Conservation (phyloP, 2,797 vertebrate genomes). For the Xiphorhynchus erythropygius region DNA sequence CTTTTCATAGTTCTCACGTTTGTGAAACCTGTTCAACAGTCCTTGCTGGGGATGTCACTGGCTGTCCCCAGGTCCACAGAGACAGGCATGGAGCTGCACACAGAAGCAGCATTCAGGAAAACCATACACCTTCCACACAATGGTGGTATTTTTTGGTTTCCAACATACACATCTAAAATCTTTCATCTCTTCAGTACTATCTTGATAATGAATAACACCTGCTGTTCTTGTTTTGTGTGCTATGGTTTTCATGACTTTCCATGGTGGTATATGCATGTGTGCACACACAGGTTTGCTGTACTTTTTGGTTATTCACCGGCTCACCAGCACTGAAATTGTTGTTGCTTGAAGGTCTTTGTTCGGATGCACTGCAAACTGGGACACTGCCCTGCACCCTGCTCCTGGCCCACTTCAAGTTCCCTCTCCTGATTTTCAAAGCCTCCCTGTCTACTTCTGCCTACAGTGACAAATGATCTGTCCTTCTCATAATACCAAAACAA, state of each 20-base stretch:
- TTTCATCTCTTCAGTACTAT: not conserved
- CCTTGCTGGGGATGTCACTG: not conserved
- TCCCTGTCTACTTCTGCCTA: not conserved
- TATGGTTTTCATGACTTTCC: not conserved
- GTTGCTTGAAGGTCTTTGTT: not conserved
- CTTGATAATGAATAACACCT: fast-evolving
- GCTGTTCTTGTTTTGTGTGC: not conserved
- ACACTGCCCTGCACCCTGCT: not conserved
- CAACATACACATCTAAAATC: not conserved
- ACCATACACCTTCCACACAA: not conserved
- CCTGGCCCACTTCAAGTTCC: not conserved
- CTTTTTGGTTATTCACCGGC: not conserved
- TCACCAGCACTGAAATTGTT: fast-evolving
- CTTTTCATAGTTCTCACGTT: not conserved
- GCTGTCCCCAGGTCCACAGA: not conserved
- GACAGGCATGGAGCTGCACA: not conserved
- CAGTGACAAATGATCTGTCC: not conserved
- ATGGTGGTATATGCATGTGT: too few species aligned
- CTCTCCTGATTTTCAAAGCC: not conserved
- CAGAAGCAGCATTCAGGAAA: not conserved
- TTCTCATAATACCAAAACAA: not conserved
- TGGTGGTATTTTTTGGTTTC: not conserved
- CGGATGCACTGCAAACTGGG: fast-evolving
- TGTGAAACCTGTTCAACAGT: not conserved
- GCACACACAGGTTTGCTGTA: not conserved